These are phyloP conservation scores for Philopedon plagiatum DNA, from an alignment of 2,888 invertebrate species.

Conservation along the genomic window DNA sequence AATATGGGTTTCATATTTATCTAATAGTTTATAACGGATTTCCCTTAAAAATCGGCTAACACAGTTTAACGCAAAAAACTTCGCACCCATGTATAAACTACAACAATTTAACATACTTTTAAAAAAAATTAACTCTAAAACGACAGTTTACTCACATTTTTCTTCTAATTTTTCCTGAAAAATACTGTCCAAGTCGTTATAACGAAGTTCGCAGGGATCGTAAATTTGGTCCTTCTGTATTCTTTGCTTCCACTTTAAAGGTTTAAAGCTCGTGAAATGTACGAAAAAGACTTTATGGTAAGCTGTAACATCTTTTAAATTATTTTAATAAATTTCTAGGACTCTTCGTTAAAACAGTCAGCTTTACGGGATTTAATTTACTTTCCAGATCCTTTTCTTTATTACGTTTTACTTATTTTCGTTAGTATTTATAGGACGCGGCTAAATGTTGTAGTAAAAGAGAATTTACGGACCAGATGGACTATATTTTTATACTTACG, in stretches of 20 bases:
- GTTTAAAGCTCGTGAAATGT: neutral
- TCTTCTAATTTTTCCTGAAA: neutral
- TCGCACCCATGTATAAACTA: no score
- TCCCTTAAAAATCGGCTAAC: no score
- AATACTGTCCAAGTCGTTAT: neutral
- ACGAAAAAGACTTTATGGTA: conserved; percentile 5
- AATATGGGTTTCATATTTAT: no score
- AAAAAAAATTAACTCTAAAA: no score
- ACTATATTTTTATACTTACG: no score
- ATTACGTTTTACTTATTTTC: neutral
- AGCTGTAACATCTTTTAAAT: conserved; percentile 1
- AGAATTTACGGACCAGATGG: no score
- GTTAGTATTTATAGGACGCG: neutral
- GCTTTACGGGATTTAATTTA: conserved; percentile 3
- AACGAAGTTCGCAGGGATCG: neutral
- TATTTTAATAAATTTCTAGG: conserved; percentile 8
- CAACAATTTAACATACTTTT: no score
- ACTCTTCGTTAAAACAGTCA: neutral
- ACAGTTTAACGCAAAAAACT: no score
- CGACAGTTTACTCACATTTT: neutral
- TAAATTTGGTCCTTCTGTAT: neutral
- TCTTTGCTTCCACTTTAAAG: neutral
- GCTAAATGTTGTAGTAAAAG: no score
- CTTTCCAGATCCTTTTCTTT: neutral
- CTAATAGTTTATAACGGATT: no score